Conservation (phyloP, 2,888 invertebrate species). For the Halictus quadricinctus region DNA sequence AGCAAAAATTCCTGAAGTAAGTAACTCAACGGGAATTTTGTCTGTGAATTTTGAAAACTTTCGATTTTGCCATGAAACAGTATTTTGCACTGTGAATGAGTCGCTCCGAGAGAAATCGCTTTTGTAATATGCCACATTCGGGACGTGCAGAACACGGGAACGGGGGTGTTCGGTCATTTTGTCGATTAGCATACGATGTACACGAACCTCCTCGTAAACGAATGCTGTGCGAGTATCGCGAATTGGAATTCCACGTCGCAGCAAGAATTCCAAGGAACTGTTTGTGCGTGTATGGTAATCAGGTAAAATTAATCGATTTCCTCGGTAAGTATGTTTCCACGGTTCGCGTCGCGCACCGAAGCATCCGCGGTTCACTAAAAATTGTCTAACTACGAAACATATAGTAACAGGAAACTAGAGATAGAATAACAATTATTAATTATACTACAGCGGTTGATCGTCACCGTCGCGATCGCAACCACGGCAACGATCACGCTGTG, state of each 20-base stretch:
- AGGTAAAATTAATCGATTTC: conserved; percentile 24
- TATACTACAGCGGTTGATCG: background rate
- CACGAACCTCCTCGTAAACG: conserved; percentile 15
- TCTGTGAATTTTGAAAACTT: background rate
- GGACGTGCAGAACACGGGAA: conserved; percentile 19
- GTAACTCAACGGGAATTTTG: background rate
- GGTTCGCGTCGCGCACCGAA: conserved; percentile 24
- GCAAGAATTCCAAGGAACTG: conserved; percentile 31
- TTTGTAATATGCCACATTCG: background rate
- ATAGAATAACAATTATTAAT: conserved; percentile 30
- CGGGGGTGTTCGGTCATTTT: conserved; percentile 40
- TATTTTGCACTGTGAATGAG: background rate
- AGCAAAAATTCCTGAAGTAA: too few species aligned
- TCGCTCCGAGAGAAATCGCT: background rate
- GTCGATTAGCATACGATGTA: background rate
- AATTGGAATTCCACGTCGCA: background rate
- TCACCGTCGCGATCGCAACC: conserved; percentile 14
- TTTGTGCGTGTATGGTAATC: conserved; percentile 54
- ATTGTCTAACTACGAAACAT: conserved; percentile 49
- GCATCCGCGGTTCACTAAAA: conserved; percentile 31
- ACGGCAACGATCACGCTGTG: background rate
- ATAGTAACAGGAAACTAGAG: conserved; percentile 37
- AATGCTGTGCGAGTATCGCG: conserved; percentile 31
- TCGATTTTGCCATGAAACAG: background rate
- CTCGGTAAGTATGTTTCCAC: conserved; percentile 49